Percentiles rank a stretch among this genome's conserved stretches.
phyloP scores from a whole-genome alignment of 92 coral and sea anemone species.

The Umimayanthus kanabou region DNA sequence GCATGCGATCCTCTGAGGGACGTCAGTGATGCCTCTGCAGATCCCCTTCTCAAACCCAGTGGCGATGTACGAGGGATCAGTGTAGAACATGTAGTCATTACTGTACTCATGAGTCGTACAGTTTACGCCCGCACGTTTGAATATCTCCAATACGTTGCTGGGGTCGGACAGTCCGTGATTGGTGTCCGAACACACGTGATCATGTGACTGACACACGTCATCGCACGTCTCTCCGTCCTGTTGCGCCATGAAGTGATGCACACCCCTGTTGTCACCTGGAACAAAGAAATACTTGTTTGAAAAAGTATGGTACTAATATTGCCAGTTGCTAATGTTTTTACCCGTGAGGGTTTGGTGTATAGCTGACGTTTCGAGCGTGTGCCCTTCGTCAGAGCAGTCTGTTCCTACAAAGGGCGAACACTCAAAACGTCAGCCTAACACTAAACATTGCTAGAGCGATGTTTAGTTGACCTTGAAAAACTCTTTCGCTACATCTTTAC shows the following conservation, averaged over 20 bases:
- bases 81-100: slow-evolving; percentile 39
- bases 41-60: slow-evolving; percentile 43
- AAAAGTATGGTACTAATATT: no score
- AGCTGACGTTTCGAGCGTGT: no score
- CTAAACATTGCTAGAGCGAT: no score
- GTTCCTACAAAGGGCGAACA: no score
- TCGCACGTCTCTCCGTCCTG: slow-evolving; percentile 34
- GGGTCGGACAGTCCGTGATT: slow-evolving; percentile 10
- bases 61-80: slow-evolving; percentile 27
- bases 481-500: no score
- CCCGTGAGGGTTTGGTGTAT: no score
- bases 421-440: no score
- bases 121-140: slow-evolving; percentile 17
- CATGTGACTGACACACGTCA: slow-evolving; percentile 23
- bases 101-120: slow-evolving; percentile 39
- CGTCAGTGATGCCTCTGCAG: slow-evolving; percentile 18
- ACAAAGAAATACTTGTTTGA: background rate
- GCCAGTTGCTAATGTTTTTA: no score
- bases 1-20: slow-evolving; percentile 27
- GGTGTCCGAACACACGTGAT: slow-evolving; percentile 27
- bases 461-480: no score
- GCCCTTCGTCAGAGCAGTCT: no score
- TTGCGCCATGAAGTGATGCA: slow-evolving; percentile 20
- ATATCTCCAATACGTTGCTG: background rate
- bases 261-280: slow-evolving; percentile 23